These are phyloP conservation scores for Gyps fulvus DNA, from an alignment of 2,113 vertebrate genomes.

Conservation along the genomic window DNA sequence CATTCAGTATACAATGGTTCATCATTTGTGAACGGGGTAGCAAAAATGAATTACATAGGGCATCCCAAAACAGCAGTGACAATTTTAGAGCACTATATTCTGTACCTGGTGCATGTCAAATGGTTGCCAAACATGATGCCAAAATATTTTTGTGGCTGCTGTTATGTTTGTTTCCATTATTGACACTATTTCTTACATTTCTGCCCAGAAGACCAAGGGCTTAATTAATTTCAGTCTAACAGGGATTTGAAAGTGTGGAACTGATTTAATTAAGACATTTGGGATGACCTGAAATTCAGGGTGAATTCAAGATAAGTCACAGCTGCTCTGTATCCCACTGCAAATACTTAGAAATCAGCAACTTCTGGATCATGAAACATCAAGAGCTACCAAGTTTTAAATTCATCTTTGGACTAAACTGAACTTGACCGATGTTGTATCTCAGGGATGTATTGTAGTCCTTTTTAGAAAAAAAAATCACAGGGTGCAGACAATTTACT, in stretches of 20 bases:
- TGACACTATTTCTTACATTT: background rate
- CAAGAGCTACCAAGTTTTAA: background rate
- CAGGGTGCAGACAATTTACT: constrained; percentile 17
- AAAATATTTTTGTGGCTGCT: background rate
- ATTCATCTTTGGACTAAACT: background rate
- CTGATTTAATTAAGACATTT: background rate
- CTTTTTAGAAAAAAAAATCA: constrained; percentile 8
- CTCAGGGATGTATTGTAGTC: background rate
- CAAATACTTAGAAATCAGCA: background rate
- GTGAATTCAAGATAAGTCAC: background rate
- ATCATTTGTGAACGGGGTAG: background rate
- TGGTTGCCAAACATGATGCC: background rate
- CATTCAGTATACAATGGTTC: background rate
- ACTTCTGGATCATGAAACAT: background rate
- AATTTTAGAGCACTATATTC: background rate
- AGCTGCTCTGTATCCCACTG: background rate
- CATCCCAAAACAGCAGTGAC: background rate
- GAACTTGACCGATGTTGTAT: background rate
- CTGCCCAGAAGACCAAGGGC: background rate
- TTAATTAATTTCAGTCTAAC: background rate
- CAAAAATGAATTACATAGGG: background rate
- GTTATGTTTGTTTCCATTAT: background rate
- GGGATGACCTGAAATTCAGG: background rate
- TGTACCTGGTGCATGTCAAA: background rate
- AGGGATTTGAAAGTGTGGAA: background rate